phyloP scores from a whole-genome alignment of 2,113 vertebrate species.

The Ellobius talpinus region DNA sequence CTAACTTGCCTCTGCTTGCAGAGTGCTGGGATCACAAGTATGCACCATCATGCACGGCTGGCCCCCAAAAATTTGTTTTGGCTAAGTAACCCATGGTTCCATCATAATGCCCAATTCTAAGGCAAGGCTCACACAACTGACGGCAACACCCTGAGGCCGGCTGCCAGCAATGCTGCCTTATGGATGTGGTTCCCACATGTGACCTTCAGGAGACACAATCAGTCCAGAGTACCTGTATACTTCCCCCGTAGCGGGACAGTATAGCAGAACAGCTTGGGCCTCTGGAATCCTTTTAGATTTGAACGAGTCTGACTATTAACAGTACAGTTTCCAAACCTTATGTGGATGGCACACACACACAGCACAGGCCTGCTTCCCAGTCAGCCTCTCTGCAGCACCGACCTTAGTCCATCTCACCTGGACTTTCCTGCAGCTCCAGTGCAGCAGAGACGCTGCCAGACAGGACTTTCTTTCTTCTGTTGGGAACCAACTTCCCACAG shows the following conservation, averaged over 20 bases:
- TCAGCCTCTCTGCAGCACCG: background rate
- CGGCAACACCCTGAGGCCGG: background rate
- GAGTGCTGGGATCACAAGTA: background rate
- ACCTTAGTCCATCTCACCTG: background rate
- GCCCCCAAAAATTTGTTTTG: background rate
- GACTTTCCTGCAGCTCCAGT: background rate
- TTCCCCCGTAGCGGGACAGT: background rate
- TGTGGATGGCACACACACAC: background rate
- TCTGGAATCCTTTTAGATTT: slow-evolving; percentile 24
- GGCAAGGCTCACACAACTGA: background rate
- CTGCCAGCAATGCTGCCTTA: background rate
- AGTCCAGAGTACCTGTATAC: background rate
- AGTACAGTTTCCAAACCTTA: background rate
- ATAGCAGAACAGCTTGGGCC: background rate
- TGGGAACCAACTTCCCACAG: slow-evolving; percentile 26
- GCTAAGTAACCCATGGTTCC: background rate
- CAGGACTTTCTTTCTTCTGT: background rate
- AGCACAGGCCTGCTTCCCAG: background rate
- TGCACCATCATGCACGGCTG: no score
- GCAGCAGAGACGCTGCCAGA: background rate
- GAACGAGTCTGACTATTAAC: background rate
- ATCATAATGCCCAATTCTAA: background rate
- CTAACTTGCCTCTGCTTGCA: background rate
- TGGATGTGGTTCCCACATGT: background rate
- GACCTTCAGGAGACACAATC: background rate